A percentile compares a stretch with the other conserved stretches of the same genome.
phyloP scores from a whole-genome alignment of 2,797 vertebrate genomes.

The Enteromius fasciolatus region DNA sequence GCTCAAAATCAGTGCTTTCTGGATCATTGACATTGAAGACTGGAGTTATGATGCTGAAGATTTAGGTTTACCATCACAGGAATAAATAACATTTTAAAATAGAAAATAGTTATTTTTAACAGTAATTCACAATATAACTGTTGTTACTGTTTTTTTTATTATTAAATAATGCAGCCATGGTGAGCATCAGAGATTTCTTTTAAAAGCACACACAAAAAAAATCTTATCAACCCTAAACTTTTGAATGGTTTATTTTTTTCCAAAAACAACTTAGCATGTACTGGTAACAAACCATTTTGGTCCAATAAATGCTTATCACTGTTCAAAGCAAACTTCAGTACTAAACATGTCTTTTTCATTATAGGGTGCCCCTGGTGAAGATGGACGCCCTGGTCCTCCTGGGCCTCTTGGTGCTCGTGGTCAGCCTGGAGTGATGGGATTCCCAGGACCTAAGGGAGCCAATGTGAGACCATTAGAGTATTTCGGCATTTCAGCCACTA shows the following conservation, averaged over 20 bases:
- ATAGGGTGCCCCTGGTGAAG: constrained; percentile 92
- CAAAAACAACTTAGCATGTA: neutral
- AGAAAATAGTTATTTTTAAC: neutral
- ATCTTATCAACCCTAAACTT: neutral
- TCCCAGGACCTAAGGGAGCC: constrained; percentile 97
- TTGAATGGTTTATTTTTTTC: neutral
- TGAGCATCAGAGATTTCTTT: neutral
- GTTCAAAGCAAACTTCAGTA: neutral
- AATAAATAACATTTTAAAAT: neutral
- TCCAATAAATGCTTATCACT: neutral
- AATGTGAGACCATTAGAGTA: constrained; percentile 80
- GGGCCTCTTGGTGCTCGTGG: constrained; percentile 93
- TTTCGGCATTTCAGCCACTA: neutral
- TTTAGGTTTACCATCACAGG: neutral
- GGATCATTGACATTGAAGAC: neutral
- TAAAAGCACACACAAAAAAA: neutral
- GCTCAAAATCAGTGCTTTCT: neutral
- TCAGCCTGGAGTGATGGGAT: constrained; percentile 98
- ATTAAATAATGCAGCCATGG: neutral
- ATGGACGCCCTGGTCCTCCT: constrained; percentile 93
- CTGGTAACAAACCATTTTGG: neutral
- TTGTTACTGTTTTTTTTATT: neutral
- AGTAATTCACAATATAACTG: neutral
- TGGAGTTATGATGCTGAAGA: neutral
- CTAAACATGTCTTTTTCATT: constrained; percentile 74